Conservation (phyloP, 2,888 invertebrate species). For the Oligia strigilis region DNA sequence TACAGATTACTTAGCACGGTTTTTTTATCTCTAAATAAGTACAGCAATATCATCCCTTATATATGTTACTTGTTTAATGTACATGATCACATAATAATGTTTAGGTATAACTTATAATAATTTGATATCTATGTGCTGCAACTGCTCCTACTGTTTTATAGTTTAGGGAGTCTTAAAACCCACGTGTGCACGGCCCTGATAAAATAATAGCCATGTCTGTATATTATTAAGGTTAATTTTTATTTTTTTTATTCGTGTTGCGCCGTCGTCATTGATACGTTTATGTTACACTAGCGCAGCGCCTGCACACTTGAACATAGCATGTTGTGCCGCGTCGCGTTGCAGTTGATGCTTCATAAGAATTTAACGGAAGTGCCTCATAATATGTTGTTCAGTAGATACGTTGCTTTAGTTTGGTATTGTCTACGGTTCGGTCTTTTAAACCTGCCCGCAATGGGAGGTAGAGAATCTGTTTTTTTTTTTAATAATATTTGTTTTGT, state of each 20-base stretch:
- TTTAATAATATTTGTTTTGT: not conserved
- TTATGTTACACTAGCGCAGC: not conserved
- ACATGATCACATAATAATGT: not conserved
- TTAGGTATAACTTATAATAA: too few relatives aligned
- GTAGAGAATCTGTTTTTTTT: too few relatives aligned
- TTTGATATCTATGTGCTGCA: not conserved
- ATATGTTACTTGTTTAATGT: not conserved
- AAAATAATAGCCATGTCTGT: not conserved
- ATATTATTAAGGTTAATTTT: not conserved
- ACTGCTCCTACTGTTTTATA: not conserved
- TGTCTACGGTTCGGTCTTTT: not conserved
- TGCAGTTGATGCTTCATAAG: not conserved
- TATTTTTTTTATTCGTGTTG: not conserved
- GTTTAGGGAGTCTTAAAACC: not conserved
- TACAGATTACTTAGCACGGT: constrained; percentile 5
- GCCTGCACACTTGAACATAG: constrained; percentile 12
- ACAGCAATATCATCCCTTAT: not conserved
- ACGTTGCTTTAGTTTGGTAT: not conserved
- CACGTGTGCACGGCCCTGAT: not conserved
- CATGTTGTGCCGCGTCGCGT: not conserved
- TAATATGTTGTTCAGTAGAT: not conserved
- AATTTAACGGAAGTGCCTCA: not conserved
- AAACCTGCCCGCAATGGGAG: not conserved
- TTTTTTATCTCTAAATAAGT: not conserved
- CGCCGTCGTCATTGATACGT: not conserved